Percentiles rank a stretch among this genome's conserved stretches.
These are phyloP conservation scores for Desoria tigrina DNA, from an alignment of 2,888 invertebrate genomes.

Conservation along the genomic window DNA sequence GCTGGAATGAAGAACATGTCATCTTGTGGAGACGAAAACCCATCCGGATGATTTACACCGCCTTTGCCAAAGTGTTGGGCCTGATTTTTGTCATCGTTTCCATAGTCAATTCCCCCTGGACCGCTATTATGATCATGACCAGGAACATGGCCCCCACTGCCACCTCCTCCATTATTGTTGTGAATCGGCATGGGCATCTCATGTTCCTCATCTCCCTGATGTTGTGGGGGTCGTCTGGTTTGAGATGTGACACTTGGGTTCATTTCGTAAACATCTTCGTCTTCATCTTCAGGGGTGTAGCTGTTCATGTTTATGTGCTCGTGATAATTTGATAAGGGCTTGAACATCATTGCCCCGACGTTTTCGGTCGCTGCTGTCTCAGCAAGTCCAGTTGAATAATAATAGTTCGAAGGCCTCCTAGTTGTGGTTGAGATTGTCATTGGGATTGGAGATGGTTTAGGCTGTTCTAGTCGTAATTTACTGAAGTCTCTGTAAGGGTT, in stretches of 20 bases:
- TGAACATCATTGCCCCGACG: constrained; percentile 11
- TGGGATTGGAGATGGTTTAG: not conserved
- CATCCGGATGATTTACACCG: not conserved
- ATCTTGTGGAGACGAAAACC: constrained; percentile 1
- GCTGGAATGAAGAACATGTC: constrained; percentile 3
- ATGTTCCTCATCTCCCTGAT: not conserved
- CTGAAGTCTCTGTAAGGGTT: constrained; percentile 14
- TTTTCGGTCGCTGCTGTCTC: constrained; percentile 4
- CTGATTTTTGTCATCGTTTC: not conserved
- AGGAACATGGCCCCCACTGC: not conserved
- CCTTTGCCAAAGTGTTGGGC: not conserved
- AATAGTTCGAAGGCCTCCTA: not conserved
- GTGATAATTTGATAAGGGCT: too few species aligned
- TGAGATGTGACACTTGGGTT: too few species aligned
- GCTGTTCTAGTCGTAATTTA: constrained; percentile 14
- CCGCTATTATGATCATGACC: not conserved
- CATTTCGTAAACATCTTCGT: not conserved
- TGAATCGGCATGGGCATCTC: not conserved
- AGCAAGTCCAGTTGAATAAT: not conserved
- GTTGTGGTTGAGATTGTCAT: not conserved
- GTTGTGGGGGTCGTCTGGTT: too few species aligned
- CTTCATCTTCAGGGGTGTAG: not conserved
- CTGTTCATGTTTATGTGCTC: not conserved
- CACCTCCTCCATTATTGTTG: not conserved
- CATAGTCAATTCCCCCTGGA: too few species aligned